A percentile compares a stretch with the other conserved stretches of the same genome.
These are phyloP conservation scores for Urocynchramus pylzowi DNA, from an alignment of 2,113 vertebrate genomes.

Conservation along the genomic window DNA sequence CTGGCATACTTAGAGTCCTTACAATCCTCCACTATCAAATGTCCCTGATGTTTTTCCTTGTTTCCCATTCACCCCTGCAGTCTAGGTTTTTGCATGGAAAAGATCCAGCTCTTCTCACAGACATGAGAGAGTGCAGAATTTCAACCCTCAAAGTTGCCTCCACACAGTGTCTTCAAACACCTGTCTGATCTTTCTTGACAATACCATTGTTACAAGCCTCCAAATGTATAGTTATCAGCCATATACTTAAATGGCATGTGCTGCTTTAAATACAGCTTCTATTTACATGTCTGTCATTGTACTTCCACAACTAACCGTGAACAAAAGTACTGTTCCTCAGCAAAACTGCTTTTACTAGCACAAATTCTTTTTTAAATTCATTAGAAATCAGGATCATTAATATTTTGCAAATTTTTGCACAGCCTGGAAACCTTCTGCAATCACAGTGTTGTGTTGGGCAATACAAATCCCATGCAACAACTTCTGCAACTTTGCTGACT, in stretches of 20 bases:
- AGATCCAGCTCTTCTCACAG: not conserved
- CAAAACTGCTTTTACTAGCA: not conserved
- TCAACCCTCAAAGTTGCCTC: not conserved
- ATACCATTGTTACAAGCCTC: not conserved
- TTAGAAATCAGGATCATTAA: not conserved
- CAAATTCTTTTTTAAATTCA: not conserved
- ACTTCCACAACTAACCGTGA: not conserved
- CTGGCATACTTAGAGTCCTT: not conserved
- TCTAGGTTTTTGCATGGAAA: not conserved
- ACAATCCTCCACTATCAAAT: not conserved
- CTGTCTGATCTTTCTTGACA: not conserved
- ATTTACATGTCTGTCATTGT: not conserved
- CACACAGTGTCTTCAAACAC: not conserved
- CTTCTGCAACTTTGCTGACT: not conserved
- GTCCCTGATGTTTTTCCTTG: not conserved
- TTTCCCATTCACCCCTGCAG: not conserved
- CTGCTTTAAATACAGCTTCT: slow-evolving; percentile 19
- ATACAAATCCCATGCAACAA: not conserved
- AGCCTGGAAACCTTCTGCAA: not conserved
- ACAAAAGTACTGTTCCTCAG: not conserved
- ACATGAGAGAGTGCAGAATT: not conserved
- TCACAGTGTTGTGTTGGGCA: not conserved
- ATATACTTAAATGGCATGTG: not conserved
- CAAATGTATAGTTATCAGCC: not conserved
- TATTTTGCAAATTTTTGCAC: not conserved